Base-by-base conservation (phyloP, 1,140 invertebrate species). In the Coptotermes formosanus region DNA sequence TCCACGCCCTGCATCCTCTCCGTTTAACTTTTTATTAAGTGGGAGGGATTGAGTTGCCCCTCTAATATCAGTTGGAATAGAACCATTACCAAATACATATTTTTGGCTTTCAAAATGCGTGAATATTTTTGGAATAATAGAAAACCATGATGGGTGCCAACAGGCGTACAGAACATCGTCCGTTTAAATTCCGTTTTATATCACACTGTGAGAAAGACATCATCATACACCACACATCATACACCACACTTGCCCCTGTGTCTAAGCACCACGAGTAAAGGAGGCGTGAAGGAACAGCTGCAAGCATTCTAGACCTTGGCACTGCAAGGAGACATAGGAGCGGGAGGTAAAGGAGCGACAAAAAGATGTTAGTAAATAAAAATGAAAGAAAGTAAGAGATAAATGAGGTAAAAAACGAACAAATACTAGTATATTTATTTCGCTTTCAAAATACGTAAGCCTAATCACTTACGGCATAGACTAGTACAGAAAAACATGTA, bases 1-100 rank as follows among this genome's bases (percentile, higher is more conserved):
- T 55, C 83, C 45, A 52, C 83, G 45, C 83, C 83, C 44, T 30
- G n/a, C 25, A n/a, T 30, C 83, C 83, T 44, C 83, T 25, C 82
- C 25, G 48, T 30, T 84, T 52, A 52, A 3, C 43, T 43, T 30
- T n/a, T 48, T 64, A 30, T 75, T 75, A 30, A 30, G 64, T 30
- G 64, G 64, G 64, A 75, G 64, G 64, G 64, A 30, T 75, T 1
- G 14, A 75, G 11, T 75, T 30, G 7, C 64, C n/a, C 55, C 64
- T 75, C 25, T 16, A 30, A 75, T 30, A 75, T 75, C 64, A 30
- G 64, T 75, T 75, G 64, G 64, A 16, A 75, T 30, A 75, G 64
- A 75, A 75, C n/a, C 25, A 75, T 14, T 75, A 75, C 25, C 64
- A 75, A 75, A n/a, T 75, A 55, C 19, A 55, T 75, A n/a, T 75